Evolutionary conservation across 2,797 vertebrate genomes (phyloP), one percentile per base, ranked within the genome.

Genomic region (Xyrichtys novacula): DNA sequence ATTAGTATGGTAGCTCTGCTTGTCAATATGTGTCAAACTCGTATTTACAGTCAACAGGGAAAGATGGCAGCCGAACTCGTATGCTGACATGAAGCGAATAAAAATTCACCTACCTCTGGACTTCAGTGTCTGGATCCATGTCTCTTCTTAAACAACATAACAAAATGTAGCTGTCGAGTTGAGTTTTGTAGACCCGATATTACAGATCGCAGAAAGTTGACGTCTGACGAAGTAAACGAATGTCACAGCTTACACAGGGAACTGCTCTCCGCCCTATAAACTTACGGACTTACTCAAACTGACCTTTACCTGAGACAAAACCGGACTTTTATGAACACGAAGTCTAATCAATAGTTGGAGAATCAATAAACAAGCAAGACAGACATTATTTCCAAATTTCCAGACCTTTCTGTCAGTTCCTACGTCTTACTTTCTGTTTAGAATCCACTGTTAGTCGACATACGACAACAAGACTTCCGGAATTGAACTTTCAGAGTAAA

Each of bases 71-170:
- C 0, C 3, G 0, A 34, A 28, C 5, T 38, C 5, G 0, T 1
- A 3, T 14, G n/a, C n/a, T n/a, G n/a, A n/a, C n/a, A 2, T 1
- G 9, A 3, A n/a, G 15, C 17, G 2, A 23, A 23, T 22, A 5
- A 23, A 9, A 9, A 23, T 47, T 26, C 39, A 72, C 84, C 17
- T 14, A 91, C 89, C 84, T 60, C 17, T 74, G 38, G 11, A 78
- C 77, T 23, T 83, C 85, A 7, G 15, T 22, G 47, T 87, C 85
- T 4, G 62, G 23, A 6, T 87, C 79, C 82, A 89, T 89, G 52
- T 23, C 39, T n/a, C 12, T 19, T 1, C 2, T 1, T 1, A 10
- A 3, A 20, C 11, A 15, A 1, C 1, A 6, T 20, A 15, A 7
- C 15, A 49, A 29, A 19, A 9, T 5, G 0, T 17, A 20, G 22